Base-by-base conservation (phyloP, 1,140 invertebrate species). In the Penaeus chinensis region DNA sequence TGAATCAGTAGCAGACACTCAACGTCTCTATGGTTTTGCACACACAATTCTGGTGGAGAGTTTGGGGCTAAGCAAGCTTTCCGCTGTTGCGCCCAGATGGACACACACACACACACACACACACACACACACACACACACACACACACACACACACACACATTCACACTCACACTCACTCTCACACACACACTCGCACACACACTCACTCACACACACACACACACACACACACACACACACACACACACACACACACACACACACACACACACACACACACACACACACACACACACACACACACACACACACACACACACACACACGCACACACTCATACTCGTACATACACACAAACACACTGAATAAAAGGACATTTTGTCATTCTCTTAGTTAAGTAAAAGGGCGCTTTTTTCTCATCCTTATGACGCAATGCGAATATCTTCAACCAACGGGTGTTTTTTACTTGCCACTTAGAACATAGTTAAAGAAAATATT, bases 71-170 rank as follows among this genome's bases (percentile, higher is more conserved):
- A 32, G 32, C 32, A 2, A 32, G 2, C 32, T 69, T 10, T 69
- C 11, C 27, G 27, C 3, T 8, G 4, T 4, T 69, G 27, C 27
- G 20, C 27, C 20, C 32, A 71, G 16, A 71, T 1, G 2, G 0
- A n/a, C 32, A n/a, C 32, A 71, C 22, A 71, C 18, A 18, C 22
- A 71, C 16, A 71, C 66, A 71, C 66, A 71, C 2, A 71, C 66
- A 71, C 66, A 71, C 66, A 71, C 66, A 71, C 66, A 71, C 66
- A 71, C 66, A 71, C 32, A 69, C 32, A 69, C 32, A 69, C 32
- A 69, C 32, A 69, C 32, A 69, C 32, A 69, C 32, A 69, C 32
- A 69, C 32, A 69, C 32, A 69, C 32, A 69, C 32, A 69, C 32
- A 69, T 22, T 13, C 32, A 69, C 32, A 69, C 32, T 13, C 32